Conservation (phyloP, 2,888 invertebrate species). For the Serrognathus titanus region DNA sequence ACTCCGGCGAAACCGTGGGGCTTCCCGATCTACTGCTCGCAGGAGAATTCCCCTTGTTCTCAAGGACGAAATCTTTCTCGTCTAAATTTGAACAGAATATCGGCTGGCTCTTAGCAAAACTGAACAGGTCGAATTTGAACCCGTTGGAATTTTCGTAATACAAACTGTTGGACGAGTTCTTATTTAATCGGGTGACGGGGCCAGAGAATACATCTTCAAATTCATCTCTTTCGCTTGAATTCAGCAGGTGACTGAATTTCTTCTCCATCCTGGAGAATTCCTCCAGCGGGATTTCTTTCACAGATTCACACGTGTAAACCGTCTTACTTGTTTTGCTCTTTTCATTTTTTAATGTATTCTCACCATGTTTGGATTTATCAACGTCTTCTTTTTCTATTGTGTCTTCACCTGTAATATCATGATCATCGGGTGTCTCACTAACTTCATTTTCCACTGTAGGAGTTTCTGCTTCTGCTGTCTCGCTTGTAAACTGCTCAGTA, state of each 20-base stretch:
- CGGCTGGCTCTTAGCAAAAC: constrained; percentile 3
- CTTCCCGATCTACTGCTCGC: constrained; percentile 16
- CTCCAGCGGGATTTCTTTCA: constrained; percentile 9
- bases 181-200: constrained; percentile 18
- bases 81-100: neutral
- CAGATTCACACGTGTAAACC: constrained; percentile 15
- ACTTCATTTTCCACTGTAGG: neutral
- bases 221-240: constrained; percentile 12
- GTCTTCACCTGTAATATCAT: neutral
- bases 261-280: constrained; percentile 15
- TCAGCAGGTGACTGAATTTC: constrained; percentile 6
- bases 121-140: constrained; percentile 23
- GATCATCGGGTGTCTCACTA: neutral
- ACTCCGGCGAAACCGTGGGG: constrained; percentile 24
- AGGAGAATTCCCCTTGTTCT: constrained; percentile 20
- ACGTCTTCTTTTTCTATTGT: neutral
- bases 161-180: constrained; percentile 5
- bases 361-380: constrained; percentile 1
- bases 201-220: constrained; percentile 23
- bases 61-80: neutral
- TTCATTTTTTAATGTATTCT: constrained; percentile 3
- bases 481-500: no score
- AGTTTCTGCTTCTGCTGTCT: no score
- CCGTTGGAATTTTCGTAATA: constrained; percentile 15
- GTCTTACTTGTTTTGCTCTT: constrained; percentile 4